phyloP scores from a whole-genome alignment of 2,113 vertebrate genomes.

The Meleagris gallopavo region DNA sequence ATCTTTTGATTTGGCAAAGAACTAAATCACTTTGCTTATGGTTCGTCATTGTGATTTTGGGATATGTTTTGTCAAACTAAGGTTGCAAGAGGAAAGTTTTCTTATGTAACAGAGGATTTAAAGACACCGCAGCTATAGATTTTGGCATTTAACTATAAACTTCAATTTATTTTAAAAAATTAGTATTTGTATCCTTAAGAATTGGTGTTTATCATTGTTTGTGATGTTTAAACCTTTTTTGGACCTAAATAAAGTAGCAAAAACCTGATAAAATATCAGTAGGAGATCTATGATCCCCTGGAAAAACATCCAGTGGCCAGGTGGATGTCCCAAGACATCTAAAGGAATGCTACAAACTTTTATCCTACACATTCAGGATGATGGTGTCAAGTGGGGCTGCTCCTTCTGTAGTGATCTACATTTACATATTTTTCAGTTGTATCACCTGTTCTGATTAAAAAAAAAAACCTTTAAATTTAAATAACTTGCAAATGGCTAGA shows the following conservation, averaged over 20 bases:
- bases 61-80: not conserved
- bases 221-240: not conserved
- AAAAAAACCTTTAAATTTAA: not conserved
- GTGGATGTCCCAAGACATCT: not conserved
- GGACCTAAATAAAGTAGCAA: not conserved
- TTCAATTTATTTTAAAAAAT: not conserved
- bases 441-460: not conserved
- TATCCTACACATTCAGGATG: not conserved
- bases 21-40: not conserved
- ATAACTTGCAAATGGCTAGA: not conserved
- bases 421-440: not conserved
- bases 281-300: not conserved
- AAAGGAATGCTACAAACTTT: not conserved
- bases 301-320: not conserved
- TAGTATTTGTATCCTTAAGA: not conserved
- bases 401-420: not conserved
- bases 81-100: fast-evolving
- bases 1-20: not conserved
- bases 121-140: not conserved
- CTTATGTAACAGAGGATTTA: not conserved
- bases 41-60: not conserved
- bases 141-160: not conserved
- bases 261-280: not conserved
- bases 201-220: not conserved
- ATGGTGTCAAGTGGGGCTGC: not conserved